phyloP scores from a whole-genome alignment of 2,113 vertebrate species.

The Verasper variegatus region DNA sequence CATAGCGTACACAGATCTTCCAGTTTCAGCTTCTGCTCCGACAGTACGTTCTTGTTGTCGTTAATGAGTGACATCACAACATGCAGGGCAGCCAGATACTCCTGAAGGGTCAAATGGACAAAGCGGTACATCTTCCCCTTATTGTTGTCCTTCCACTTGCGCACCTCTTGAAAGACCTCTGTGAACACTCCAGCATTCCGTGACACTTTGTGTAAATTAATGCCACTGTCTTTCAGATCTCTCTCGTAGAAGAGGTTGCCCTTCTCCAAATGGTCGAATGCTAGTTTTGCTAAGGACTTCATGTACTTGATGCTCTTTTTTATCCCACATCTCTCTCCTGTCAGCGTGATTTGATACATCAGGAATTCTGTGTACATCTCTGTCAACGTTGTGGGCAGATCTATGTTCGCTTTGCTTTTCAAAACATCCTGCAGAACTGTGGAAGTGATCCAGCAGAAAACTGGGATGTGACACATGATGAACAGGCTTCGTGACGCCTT shows the following conservation, averaged over 20 bases:
- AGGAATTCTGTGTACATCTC: constrained; percentile 2
- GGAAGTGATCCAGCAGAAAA: not conserved
- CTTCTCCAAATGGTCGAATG: not conserved
- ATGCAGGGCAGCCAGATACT: constrained; percentile 1
- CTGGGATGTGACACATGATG: constrained; percentile 14
- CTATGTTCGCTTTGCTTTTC: not conserved
- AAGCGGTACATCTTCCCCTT: not conserved
- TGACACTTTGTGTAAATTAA: not conserved
- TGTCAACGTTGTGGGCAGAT: not conserved
- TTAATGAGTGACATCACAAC: constrained; percentile 8
- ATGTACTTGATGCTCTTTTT: not conserved
- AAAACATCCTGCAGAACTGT: not conserved
- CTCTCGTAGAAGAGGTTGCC: not conserved
- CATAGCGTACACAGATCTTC: not conserved
- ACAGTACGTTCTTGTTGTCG: constrained; percentile 3
- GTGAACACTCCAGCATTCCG: not conserved
- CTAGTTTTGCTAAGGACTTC: not conserved
- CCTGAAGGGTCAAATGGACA: constrained; percentile 4
- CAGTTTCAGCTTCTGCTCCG: not conserved
- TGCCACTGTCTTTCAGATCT: not conserved
- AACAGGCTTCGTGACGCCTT: not conserved
- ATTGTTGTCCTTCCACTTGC: not conserved
- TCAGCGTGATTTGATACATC: not conserved
- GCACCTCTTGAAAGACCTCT: not conserved
- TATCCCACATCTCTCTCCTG: not conserved